Percentiles rank a stretch among this genome's conserved stretches.
phyloP scores from a whole-genome alignment of 2,888 invertebrate species.

The Panzeria rudis region DNA sequence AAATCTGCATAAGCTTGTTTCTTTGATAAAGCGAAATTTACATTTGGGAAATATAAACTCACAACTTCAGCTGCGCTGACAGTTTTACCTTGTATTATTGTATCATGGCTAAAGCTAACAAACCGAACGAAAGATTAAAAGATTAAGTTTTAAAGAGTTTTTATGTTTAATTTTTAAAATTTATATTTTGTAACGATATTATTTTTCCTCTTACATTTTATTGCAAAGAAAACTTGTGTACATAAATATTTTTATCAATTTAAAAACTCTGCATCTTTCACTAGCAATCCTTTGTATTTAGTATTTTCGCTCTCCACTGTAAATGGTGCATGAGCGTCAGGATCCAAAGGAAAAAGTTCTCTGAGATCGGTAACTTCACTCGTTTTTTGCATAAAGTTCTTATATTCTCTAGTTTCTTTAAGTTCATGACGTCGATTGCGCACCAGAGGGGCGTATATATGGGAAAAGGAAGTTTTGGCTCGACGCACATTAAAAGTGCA shows the following conservation, averaged over 20 bases:
- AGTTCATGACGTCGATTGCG: constrained; percentile 73
- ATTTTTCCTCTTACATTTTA: background rate
- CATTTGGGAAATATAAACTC: too few species aligned
- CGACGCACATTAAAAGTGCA: constrained; percentile 62
- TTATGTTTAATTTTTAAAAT: too few species aligned
- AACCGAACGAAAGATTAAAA: too few species aligned
- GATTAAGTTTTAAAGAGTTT: too few species aligned
- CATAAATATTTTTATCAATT: background rate
- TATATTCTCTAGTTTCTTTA: constrained; percentile 73
- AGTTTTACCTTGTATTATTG: too few species aligned
- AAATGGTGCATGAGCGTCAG: constrained; percentile 75
- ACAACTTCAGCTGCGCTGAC: too few species aligned
- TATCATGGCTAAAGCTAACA: too few species aligned
- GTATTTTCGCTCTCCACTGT: background rate
- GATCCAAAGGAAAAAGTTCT: constrained; percentile 73
- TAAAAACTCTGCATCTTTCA: background rate
- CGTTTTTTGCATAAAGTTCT: constrained; percentile 24
- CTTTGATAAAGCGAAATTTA: too few species aligned
- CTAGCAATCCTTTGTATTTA: too few species aligned
- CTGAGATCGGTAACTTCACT: constrained; percentile 69
- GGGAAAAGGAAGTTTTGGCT: constrained; percentile 71
- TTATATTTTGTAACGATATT: too few species aligned
- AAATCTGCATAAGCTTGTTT: too few species aligned
- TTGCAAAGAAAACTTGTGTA: background rate
- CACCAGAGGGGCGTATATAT: constrained; percentile 71